Base-by-base conservation (phyloP, 2,888 invertebrate genomes). In the Temnothorax rugatulus region DNA sequence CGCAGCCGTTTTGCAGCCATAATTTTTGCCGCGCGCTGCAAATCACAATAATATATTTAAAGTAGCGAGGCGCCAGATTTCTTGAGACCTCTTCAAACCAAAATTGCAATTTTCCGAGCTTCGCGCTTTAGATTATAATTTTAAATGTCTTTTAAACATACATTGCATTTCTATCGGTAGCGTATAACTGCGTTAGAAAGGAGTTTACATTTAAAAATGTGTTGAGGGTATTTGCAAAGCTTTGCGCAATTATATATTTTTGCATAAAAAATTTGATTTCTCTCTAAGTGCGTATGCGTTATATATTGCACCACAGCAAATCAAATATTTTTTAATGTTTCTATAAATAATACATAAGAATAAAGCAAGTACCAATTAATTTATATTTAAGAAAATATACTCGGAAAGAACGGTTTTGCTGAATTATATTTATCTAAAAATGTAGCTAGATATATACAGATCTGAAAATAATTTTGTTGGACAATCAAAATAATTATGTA, bases 1-100 rank as follows among this genome's bases (percentile, higher is more conserved):
- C 87, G 61, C 88, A 84, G 84, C 81, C 47, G 50, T 71, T 71
- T 59, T 41, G 50, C 47, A 38, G 47, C n/a, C 47, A 71, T 71
- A 81, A 71, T 59, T 81, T 71, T 59, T 71, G 50, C 25, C 71
- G 13, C 59, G n/a, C 47, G 47, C 38, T 69, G 13, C 59, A 71
- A 69, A 81, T 81, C 71, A 59, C 50, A 71, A 81, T 81, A 81
- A 79, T 50, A 81, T 59, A 61, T 81, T 71, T 25, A 38, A 81
- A 71, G 21, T 61, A 50, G 50, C 13, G 47, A 61, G n/a, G 8
- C 25, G 5, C 34, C 8, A 34, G 21, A 66, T 29, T 79, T 21
- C 34, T 59, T 47, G 21, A 44, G 15, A 21, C 1, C 34, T 5
- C 7, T 21, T 9, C 18, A 54, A 79, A 71, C 13, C 18, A 68